phyloP scores from a whole-genome alignment of 2,113 vertebrate species.

The Noctilio leporinus region DNA sequence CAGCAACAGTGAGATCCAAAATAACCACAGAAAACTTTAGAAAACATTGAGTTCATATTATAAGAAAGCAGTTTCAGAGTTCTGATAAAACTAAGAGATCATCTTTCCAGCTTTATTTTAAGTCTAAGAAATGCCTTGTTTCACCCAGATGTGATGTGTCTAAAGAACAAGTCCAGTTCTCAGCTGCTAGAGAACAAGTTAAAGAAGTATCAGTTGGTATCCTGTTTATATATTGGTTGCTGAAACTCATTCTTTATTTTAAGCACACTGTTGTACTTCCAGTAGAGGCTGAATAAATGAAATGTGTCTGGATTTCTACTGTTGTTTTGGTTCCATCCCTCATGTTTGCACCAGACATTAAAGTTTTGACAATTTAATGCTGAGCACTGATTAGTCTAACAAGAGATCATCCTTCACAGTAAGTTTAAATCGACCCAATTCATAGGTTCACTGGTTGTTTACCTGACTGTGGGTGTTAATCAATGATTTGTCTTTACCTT shows the following conservation, averaged over 20 bases:
- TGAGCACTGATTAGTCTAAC: not conserved
- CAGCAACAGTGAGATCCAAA: not conserved
- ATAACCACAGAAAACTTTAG: not conserved
- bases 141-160: not conserved
- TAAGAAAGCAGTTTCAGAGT: not conserved
- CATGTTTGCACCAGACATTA: not conserved
- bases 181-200: not conserved
- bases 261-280: not conserved
- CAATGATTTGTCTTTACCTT: not conserved
- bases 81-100: not conserved
- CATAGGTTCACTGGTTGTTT: not conserved
- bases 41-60: not conserved
- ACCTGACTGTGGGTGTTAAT: not conserved
- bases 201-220: not conserved
- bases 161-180: not conserved
- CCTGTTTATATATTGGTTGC: not conserved
- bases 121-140: not conserved
- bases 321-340: not conserved
- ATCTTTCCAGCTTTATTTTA: not conserved
- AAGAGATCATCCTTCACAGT: not conserved
- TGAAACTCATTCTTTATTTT: not conserved
- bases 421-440: not conserved
- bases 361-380: not conserved
- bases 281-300: not conserved
- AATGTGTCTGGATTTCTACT: not conserved